phyloP scores from a whole-genome alignment of 2,797 vertebrate genomes.

The Petrocephalus sullivani region DNA sequence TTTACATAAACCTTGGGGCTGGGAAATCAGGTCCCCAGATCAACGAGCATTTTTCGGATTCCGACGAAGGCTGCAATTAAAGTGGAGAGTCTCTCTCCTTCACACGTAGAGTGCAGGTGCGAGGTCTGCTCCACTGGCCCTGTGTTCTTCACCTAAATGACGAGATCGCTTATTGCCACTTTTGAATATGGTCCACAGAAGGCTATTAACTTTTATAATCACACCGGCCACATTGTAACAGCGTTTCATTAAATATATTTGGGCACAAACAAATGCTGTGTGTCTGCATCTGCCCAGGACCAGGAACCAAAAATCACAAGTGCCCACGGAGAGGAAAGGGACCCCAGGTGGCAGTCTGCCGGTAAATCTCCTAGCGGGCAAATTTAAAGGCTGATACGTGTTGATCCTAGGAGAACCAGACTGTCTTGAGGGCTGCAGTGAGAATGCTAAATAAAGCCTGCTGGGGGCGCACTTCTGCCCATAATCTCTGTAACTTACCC shows the following conservation, averaged over 20 bases:
- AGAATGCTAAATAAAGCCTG: neutral
- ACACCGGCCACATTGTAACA: neutral
- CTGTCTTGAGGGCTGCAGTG: neutral
- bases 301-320: neutral
- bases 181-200: neutral
- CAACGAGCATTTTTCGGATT: constrained; percentile 12
- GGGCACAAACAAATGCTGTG: neutral
- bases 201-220: constrained; percentile 10
- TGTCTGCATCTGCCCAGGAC: neutral
- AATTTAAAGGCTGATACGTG: neutral
- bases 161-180: neutral
- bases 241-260: neutral
- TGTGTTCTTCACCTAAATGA: neutral
- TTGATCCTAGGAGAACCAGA: neutral
- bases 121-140: neutral
- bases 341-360: neutral
- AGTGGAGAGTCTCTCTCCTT: neutral
- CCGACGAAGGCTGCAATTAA: constrained; percentile 5
- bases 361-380: neutral
- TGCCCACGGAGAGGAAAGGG: neutral
- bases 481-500: constrained; percentile 12
- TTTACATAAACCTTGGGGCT: neutral
- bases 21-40: neutral
- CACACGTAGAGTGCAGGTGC: neutral
- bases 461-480: neutral